Evolutionary conservation across 35 echinoderm and acorn worm genomes (phyloP).

Genomic region (Diadema setosum): DNA sequence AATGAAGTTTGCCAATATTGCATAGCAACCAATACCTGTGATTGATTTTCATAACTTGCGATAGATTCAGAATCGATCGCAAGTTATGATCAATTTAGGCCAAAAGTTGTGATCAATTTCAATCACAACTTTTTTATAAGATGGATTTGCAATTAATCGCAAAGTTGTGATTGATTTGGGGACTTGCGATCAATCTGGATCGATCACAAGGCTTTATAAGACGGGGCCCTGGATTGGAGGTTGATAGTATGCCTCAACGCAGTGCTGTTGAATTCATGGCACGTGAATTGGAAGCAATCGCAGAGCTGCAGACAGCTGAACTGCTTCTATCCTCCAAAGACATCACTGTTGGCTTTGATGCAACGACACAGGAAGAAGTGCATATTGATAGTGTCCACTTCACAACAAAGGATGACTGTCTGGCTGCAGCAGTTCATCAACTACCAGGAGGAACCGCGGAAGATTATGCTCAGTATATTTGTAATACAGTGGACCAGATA

Average conservation of each 20-base stretch:
- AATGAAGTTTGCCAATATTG: no score
- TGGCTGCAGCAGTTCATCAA: constrained; percentile 4
- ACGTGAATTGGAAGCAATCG: background rate
- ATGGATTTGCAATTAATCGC: no score
- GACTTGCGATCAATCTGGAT: no score
- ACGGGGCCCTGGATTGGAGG: background rate
- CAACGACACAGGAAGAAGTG: constrained; percentile 42
- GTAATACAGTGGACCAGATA: constrained; percentile 1
- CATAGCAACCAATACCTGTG: no score
- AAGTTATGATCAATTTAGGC: no score
- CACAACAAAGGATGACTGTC: background rate
- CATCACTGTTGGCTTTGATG: constrained; percentile 44
- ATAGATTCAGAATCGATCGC: no score
- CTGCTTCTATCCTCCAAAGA: background rate
- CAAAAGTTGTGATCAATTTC: no score
- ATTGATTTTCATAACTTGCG: no score
- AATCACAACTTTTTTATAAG: no score
- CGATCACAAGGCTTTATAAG: no score
- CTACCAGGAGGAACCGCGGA: background rate
- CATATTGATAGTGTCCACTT: constrained; percentile 47
- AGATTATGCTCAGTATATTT: constrained; percentile 1
- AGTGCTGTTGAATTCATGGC: constrained; percentile 46
- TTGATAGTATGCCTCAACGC: constrained; percentile 8
- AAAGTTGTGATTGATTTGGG: no score
- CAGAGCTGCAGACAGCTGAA: background rate